Conservation (phyloP, 2,888 invertebrate species). For the Machimus atricapillus region DNA sequence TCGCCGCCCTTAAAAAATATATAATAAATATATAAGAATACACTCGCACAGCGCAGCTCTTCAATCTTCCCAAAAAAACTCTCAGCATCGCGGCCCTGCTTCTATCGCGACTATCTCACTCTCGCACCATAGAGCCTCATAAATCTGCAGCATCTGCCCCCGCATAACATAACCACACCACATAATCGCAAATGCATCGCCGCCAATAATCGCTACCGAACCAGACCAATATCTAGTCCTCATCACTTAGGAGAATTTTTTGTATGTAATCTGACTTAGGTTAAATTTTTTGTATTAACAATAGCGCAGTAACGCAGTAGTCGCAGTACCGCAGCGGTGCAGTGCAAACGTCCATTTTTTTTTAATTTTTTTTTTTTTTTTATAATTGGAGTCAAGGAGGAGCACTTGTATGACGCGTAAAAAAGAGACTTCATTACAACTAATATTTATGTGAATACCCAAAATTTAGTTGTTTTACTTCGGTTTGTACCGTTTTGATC, state of each 20-base stretch:
- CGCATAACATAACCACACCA: background rate
- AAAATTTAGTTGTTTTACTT: slow-evolving; percentile 30
- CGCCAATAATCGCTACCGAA: background rate
- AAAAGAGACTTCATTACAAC: slow-evolving; percentile 13
- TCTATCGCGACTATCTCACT: background rate
- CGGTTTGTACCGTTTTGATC: slow-evolving; percentile 21
- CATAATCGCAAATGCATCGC: background rate
- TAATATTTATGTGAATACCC: slow-evolving; percentile 36
- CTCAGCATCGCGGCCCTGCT: background rate
- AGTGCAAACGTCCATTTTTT: slow-evolving; percentile 22
- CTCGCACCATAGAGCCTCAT: background rate
- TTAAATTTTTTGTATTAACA: slow-evolving; percentile 30
- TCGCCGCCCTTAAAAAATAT: background rate
- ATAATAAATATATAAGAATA: background rate
- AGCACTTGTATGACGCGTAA: slow-evolving; percentile 12
- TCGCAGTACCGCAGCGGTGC: slow-evolving; percentile 1
- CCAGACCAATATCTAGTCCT: slow-evolving; percentile 31
- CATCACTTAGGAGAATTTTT: slow-evolving; percentile 31
- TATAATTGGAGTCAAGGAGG: background rate
- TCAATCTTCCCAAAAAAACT: background rate
- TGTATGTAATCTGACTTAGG: slow-evolving; percentile 25
- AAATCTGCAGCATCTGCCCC: background rate
- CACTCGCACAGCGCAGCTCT: background rate
- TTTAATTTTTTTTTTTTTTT: background rate
- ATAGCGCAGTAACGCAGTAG: background rate